phyloP scores from a whole-genome alignment of 2,888 invertebrate genomes.

The Anodontia alba region DNA sequence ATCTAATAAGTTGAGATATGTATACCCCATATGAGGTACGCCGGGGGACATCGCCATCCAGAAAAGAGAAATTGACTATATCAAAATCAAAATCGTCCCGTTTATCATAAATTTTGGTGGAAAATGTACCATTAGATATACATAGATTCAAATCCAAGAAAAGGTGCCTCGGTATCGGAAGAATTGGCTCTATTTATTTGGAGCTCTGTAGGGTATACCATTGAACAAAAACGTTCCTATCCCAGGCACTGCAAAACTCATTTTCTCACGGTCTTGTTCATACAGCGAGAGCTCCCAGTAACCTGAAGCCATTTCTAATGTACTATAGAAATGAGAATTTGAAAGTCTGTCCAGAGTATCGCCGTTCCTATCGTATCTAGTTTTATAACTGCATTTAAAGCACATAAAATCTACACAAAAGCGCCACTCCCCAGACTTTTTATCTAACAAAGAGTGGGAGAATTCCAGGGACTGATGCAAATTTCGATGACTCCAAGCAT shows the following conservation, averaged over 20 bases:
- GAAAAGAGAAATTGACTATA: no score
- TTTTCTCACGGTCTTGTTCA: not conserved
- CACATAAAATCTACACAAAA: not conserved
- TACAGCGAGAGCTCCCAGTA: not conserved
- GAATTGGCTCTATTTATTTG: no score
- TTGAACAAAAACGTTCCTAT: not conserved
- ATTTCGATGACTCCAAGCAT: not conserved
- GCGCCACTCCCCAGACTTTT: not conserved
- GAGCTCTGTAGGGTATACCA: slow-evolving; percentile 16
- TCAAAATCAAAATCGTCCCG: no score
- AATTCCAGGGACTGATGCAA: not conserved
- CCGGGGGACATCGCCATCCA: no score
- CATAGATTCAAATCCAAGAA: no score
- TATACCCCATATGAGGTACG: no score
- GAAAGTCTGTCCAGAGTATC: not conserved
- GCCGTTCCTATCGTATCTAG: not conserved
- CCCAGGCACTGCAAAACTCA: not conserved
- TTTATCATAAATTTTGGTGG: no score
- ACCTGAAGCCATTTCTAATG: not conserved
- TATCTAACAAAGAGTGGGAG: not conserved
- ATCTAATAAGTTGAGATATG: no score
- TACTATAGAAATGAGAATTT: no score
- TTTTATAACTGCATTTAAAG: not conserved
- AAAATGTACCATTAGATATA: no score
- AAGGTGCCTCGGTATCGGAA: no score